Evolutionary conservation across 1,140 invertebrate species (phyloP), one percentile per base, ranked within the genome.

Genomic region (Pseudomyrmex cubaensis): DNA sequence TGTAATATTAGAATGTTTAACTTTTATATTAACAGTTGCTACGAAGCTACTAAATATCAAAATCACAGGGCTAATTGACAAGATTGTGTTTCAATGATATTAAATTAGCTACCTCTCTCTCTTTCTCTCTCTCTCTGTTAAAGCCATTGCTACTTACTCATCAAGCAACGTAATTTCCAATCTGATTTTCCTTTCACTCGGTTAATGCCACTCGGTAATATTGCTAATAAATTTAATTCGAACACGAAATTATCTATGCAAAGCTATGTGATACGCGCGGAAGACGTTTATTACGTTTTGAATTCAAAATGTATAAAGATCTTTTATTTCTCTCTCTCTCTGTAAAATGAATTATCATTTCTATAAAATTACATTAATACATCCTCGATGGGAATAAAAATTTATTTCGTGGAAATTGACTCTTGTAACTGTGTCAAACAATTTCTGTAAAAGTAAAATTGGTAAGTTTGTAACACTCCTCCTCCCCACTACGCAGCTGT

Each of bases 1-100:
- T 20, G 66, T 72, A 80, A 80, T 44, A 3, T 80, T 72, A 72
- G 75, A 77, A 72, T 48, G 44, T 48, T 22, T 80, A 70, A 61
- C 54, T 59, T 20, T 9, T 59, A 78, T 46, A 22, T 59, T 70
- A 44, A 70, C 57, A 13, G 52, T 59, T 17, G 44, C 54, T 80
- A 80, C 66, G 48, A 72, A 80, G 44, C 54, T 80, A 80, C 66
- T 59, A 72, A 80, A 80, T 78, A 78, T 35, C 54, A 48, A 70
- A 80, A 80, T 72, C 56, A 80, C 76, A 35, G 52, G 46, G 66
- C 66, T 80, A 80, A 80, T 70, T 80, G 76, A 59, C 76, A 80
- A 80, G 76, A 80, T 80, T 61, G 22, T 20, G 66, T 80, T 80
- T 80, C 76, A 80, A 80, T 72, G 76, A 80, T 70, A 80, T 72